These are phyloP conservation scores for Solenodon paradoxus DNA, from an alignment of 2,113 vertebrate species.

Conservation along the genomic window DNA sequence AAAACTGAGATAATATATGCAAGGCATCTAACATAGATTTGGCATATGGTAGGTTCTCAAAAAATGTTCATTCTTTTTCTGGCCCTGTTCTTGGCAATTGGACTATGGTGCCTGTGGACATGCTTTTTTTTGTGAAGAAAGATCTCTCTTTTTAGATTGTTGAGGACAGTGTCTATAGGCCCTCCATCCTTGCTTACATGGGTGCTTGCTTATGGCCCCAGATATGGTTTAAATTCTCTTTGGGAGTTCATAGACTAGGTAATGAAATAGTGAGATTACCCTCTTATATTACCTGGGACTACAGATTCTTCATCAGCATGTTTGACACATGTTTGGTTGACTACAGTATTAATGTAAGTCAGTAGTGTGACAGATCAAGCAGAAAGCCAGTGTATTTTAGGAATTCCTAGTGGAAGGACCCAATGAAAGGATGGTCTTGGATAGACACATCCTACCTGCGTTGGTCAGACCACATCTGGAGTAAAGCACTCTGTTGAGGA, in stretches of 20 bases:
- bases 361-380: neutral
- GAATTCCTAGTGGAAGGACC: neutral
- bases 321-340: neutral
- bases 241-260: neutral
- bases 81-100: neutral
- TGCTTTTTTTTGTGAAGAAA: neutral
- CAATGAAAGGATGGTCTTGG: neutral
- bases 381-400: neutral
- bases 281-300: neutral
- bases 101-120: neutral
- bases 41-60: neutral
- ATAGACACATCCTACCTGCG: neutral
- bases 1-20: neutral
- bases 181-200: neutral
- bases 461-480: neutral
- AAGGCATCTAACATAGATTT: neutral
- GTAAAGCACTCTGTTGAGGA: neutral
- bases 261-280: neutral
- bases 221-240: neutral
- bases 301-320: neutral
- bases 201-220: neutral
- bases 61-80: neutral
- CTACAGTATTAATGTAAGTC: neutral
- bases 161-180: neutral
- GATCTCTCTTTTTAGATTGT: neutral